Base-by-base conservation (phyloP, 2,888 invertebrate genomes). In the Anorthoa munda region DNA sequence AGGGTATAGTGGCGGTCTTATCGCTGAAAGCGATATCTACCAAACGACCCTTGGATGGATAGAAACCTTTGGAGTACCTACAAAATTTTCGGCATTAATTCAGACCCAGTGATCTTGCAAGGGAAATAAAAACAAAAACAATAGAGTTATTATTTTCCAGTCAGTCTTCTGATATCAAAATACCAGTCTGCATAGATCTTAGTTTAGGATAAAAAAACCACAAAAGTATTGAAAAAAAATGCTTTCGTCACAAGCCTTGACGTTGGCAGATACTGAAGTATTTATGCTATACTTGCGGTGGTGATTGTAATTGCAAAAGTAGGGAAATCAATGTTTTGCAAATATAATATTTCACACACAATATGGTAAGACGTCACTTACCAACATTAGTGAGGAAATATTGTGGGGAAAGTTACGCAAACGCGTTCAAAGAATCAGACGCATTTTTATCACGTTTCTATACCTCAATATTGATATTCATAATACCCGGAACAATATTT, bases 371-470 rank as follows among this genome's bases (percentile, higher is more conserved):
- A 46, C 26, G 21, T 18, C n/a, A 9, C 23, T 18, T 23, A 12
- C 13, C n/a, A 7, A 59, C 17, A n/a, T 7, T 46, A 17, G 39
- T 66, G n/a, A 26, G 39, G n/a, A 48, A 50, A 75, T 45, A 48
- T 55, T 21, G 2, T 23, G 2, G 51, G 5, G 3, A 53, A 66
- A 21, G 9, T 26, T 50, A 64, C 2, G 15, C 39, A 50, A 50
- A 50, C 15, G 15, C 21, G 26, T 18, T 58, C 56, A 46, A 58
- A 73, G 50, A 50, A 45, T 68, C 21, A 72, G 56, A 26, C 26
- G 4, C 21, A 50, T 72, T 72, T 50, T 50, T 45, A 13, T 50
- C 9, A 15, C 45, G 46, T 61, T 39, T 26, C 17, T 18, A 11
- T 51, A 31, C 7, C 4, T 4, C 4, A 48, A 53, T 60, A 66